Conservation (phyloP, 2,888 invertebrate species). For the Lasioglossum villosulum region DNA sequence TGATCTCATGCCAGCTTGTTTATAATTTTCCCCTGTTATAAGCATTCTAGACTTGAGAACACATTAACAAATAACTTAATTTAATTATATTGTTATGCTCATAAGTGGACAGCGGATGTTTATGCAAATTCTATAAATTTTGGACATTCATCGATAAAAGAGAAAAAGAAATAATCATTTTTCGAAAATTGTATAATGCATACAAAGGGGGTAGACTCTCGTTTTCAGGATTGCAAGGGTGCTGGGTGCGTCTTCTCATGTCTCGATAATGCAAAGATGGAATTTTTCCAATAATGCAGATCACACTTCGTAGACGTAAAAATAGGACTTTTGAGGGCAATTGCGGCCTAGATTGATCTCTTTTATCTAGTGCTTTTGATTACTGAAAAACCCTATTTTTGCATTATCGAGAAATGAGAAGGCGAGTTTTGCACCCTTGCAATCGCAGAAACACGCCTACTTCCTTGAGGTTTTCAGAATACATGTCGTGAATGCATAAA, state of each 20-base stretch:
- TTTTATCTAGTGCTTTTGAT: no score
- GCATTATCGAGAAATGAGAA: no score
- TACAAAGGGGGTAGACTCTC: neutral
- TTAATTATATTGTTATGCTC: constrained; percentile 29
- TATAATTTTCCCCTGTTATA: constrained; percentile 72
- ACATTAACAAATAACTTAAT: constrained; percentile 67
- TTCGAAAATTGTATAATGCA: neutral
- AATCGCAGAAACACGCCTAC: no score
- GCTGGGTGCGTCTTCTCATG: no score
- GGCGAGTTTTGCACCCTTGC: no score
- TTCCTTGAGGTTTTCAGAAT: neutral
- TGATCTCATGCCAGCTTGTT: constrained; percentile 83
- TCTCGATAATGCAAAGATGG: no score
- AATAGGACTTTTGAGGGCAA: no score
- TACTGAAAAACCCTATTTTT: no score
- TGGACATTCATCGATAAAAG: neutral
- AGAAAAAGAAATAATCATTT: neutral
- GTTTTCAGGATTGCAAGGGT: no score
- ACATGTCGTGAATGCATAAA: neutral
- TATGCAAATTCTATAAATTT: neutral
- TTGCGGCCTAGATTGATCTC: no score
- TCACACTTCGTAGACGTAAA: no score
- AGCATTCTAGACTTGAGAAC: constrained; percentile 78
- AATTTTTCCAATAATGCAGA: no score
- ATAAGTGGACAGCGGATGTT: neutral